Evolutionary conservation across 2,888 invertebrate species (phyloP).

Genomic region (Epinotia brunnichana): DNA sequence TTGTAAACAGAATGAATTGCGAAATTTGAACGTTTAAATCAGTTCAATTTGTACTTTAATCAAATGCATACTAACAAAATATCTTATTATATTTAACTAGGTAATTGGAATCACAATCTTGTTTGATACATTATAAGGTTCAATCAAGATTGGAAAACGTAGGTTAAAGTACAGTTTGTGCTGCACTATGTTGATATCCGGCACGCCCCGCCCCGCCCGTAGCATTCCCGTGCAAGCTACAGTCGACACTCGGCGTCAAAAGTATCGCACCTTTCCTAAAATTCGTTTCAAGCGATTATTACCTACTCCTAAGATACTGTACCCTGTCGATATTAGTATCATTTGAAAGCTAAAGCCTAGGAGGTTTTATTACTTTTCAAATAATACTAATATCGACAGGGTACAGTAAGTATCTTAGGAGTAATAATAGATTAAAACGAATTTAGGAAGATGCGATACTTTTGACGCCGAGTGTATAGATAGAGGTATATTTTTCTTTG

Average conservation of each 20-base stretch:
- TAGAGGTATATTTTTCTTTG: background rate
- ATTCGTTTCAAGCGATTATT: too few species aligned
- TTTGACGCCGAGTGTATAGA: too few species aligned
- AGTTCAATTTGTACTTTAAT: slow-evolving; percentile 23
- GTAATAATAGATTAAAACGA: too few species aligned
- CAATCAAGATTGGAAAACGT: slow-evolving; percentile 20
- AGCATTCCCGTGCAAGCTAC: slow-evolving; percentile 48
- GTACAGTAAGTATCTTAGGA: too few species aligned
- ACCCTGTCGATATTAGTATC: too few species aligned
- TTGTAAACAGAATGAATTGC: slow-evolving; percentile 30
- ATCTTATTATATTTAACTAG: background rate
- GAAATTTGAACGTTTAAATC: slow-evolving; percentile 19
- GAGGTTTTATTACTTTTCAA: too few species aligned
- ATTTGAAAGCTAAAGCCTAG: too few species aligned
- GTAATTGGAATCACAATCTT: background rate
- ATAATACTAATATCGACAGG: too few species aligned
- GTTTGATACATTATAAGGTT: background rate
- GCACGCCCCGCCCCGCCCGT: slow-evolving; percentile 58
- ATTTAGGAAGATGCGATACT: too few species aligned
- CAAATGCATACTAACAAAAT: background rate
- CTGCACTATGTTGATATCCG: slow-evolving; percentile 53
- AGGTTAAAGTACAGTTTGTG: slow-evolving; percentile 45
- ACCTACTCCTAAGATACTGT: too few species aligned
- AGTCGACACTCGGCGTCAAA: too few species aligned
- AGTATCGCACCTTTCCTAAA: too few species aligned